Conservation (phyloP, 2,113 vertebrate genomes). For the Synchiropus splendidus region DNA sequence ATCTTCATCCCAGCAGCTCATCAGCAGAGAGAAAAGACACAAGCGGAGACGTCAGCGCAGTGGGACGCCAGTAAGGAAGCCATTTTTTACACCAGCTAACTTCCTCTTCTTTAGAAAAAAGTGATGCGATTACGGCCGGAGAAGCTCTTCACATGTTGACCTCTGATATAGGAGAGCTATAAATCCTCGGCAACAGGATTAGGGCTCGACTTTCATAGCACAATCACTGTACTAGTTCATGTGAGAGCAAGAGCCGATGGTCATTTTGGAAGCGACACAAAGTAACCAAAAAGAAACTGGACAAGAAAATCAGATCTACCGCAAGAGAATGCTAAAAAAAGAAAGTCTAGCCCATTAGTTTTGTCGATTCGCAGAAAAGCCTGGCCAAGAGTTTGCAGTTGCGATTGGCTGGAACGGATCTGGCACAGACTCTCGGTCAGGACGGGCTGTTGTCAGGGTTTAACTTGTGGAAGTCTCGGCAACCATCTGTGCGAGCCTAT, state of each 20-base stretch:
- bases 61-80: slow-evolving; percentile 27
- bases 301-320: too few relatives aligned
- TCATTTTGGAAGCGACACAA: too few relatives aligned
- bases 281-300: too few relatives aligned
- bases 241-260: too few relatives aligned
- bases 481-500: slow-evolving; percentile 45
- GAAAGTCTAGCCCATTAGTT: too few relatives aligned
- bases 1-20: slow-evolving; percentile 9
- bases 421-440: slow-evolving; percentile 8
- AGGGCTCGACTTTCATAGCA: slow-evolving; percentile 31
- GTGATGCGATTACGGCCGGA: slow-evolving; percentile 45
- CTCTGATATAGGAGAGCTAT: slow-evolving; percentile 32
- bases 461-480: slow-evolving; percentile 26
- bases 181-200: slow-evolving; percentile 44
- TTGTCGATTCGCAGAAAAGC: too few relatives aligned
- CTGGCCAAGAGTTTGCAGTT: too few relatives aligned
- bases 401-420: slow-evolving; percentile 6
- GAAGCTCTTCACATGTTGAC: slow-evolving; percentile 29
- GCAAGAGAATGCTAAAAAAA: too few relatives aligned
- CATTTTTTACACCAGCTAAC: slow-evolving; percentile 30
- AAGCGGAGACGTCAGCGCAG: background rate
- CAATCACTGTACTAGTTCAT: too few relatives aligned
- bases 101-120: slow-evolving; percentile 3
- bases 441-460: slow-evolving; percentile 27
- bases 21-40: slow-evolving; percentile 7